Conservation (phyloP, 1,140 invertebrate species). For the Nephotettix cincticeps region DNA sequence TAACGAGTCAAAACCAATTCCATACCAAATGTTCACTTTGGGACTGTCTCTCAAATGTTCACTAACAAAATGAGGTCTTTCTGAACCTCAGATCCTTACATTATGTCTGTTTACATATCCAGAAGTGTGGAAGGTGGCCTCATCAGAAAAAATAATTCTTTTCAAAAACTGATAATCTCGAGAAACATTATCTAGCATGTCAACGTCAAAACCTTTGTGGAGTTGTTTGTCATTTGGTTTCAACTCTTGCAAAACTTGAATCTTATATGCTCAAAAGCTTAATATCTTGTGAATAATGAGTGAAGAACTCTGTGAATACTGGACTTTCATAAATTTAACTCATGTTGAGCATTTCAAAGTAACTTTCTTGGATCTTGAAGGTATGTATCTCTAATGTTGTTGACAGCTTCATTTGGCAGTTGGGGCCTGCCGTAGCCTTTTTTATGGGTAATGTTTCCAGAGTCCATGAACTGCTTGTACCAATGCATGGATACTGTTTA, state of each 20-base stretch:
- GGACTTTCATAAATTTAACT: not conserved
- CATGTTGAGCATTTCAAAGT: not conserved
- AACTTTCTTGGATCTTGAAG: not conserved
- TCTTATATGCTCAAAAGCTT: not conserved
- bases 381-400: not conserved
- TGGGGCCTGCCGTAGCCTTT: no score
- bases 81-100: slow-evolving; percentile 28
- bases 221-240: not conserved
- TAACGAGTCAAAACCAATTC: slow-evolving; percentile 14
- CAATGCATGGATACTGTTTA: not conserved
- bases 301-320: not conserved
- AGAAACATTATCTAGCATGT: not conserved
- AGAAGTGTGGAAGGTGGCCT: slow-evolving; percentile 18
- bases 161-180: slow-evolving; percentile 6
- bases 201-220: not conserved
- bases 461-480: not conserved
- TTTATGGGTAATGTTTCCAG: not conserved
- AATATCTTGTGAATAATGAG: not conserved
- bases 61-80: slow-evolving; percentile 26
- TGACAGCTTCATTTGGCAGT: not conserved
- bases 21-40: slow-evolving; percentile 30
- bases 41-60: slow-evolving; percentile 20
- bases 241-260: not conserved
- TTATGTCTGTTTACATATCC: slow-evolving; percentile 30
- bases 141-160: slow-evolving; percentile 27